Base-by-base conservation (phyloP, 2,113 vertebrate species). In the Grammomys surdaster region DNA sequence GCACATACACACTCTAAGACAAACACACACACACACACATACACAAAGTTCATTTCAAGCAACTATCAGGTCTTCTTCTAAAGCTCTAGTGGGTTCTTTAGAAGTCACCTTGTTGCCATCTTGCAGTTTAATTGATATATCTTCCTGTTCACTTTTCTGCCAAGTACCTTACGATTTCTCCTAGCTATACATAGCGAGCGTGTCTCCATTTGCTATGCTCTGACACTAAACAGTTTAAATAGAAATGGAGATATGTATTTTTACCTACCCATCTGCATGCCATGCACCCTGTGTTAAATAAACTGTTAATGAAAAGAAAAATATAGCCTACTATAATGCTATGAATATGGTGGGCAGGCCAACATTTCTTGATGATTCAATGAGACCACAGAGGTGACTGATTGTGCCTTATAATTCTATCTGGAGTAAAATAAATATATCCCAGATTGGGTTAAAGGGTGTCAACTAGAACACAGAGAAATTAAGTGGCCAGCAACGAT, bases 391-490 rank as follows among this genome's bases (percentile, higher is more conserved):
- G 56, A 51, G 33, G 9, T 80, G 24, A 85, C 63, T 72, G 72
- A 54, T 8, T 90, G 46, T 72, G 12, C 3, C 12, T 84, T 77
- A 69, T 48, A 91, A 93, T 51, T 36, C 69, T 88, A 93, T 88
- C 69, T 90, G 24, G 46, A 89, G 77, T 51, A 96, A 58, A 94
- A 13, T 54, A 75, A 95, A 91, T 95, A 46, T 80, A 85, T 89
- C 56, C 63, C 60, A 93, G 22, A 63, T 89, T 87, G 28, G 88
- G 82, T 91, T 91, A 93, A 92, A 89, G 33, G 24, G 24, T 84
- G 10, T 26, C 22, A 95, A 75, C 22, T 54, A 88, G 7, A 94
- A 91, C 40, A 97, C 69, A 97, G 93, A 81, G 40, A 90, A 94
- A 84, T 93, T 80, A 76, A 88, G 24, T 85, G n/a, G 51, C 26